Evolutionary conservation across 2,888 invertebrate genomes (phyloP), one percentile per base, ranked within the genome.

Genomic region (Aphodius granarius): DNA sequence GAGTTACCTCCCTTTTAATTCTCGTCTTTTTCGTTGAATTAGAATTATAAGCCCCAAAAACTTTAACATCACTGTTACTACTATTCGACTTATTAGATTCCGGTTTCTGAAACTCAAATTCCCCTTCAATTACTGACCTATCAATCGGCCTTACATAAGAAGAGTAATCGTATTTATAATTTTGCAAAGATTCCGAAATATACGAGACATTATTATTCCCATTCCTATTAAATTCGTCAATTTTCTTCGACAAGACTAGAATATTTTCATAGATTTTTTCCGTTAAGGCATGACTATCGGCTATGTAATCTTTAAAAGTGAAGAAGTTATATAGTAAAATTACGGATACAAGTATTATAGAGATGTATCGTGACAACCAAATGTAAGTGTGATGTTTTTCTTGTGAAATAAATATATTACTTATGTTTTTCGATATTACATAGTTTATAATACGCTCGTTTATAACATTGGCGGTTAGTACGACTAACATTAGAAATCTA

Each of bases 401-500:
- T 85, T 89, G 85, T 5, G 85, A 71, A 72, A 77, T 76, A 17
- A 81, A 76, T n/a, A 84, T 80, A 78, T 77, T 72, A 19, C 75
- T 74, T 22, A 75, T 77, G 43, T 79, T 76, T 66, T 79, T 78
- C 20, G 81, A 75, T 15, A 82, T 74, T 15, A 81, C 73, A 77
- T 23, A 74, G 78, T 84, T 85, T 75, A 86, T 81, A 17, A 86
- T 83, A 80, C 90, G 84, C 84, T 92, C 92, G 5, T 87, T 21
- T 0, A 88, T 77, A 63, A 90, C 84, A 82, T 89, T 90, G 5
- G 88, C 43, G 71, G 89, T 88, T 78, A 91, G 84, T 43, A 91
- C 82, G 9, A 88, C 80, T 80, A 91, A 89, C 64, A 92, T 84
- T 81, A 88, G 88, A 75, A 91, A 85, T 79, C 92, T 85, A 3